phyloP scores from a whole-genome alignment of 2,888 invertebrate genomes.

The Didymodactylos carnosus region DNA sequence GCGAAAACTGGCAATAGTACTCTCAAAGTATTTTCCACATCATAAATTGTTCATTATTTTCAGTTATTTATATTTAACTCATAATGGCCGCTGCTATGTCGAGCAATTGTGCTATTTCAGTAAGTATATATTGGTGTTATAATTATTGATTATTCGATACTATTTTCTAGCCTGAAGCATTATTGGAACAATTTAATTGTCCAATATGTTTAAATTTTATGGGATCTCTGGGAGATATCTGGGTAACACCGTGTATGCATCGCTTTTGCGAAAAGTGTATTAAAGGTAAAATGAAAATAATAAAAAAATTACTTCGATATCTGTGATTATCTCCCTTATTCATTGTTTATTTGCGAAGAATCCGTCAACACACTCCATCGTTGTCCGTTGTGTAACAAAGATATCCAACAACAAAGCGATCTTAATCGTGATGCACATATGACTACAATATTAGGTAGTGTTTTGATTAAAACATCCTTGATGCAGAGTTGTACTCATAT shows the following conservation, averaged over 20 bases:
- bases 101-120: neutral
- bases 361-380: neutral
- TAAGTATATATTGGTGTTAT: neutral
- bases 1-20: no score
- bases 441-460: neutral
- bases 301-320: neutral
- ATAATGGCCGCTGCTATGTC: neutral
- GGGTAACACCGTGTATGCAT: constrained; percentile 1
- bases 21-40: no score
- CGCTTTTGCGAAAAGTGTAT: constrained; percentile 12
- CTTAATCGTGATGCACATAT: neutral
- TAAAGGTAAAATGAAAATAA: neutral
- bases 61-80: no score
- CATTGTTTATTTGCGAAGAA: no score
- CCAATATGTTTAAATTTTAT: constrained; percentile 6
- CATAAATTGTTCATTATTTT: no score
- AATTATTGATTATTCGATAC: neutral
- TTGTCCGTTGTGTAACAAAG: constrained; percentile 8
- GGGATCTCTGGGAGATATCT: neutral
- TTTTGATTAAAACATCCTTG: no score
- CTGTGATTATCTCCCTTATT: no score
- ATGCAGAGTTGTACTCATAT: no score
- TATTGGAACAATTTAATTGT: constrained; percentile 8
- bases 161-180: neutral
- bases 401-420: neutral